Evolutionary conservation across 1,140 invertebrate genomes (phyloP).

Genomic region (Cyrtorhinus lividipennis): DNA sequence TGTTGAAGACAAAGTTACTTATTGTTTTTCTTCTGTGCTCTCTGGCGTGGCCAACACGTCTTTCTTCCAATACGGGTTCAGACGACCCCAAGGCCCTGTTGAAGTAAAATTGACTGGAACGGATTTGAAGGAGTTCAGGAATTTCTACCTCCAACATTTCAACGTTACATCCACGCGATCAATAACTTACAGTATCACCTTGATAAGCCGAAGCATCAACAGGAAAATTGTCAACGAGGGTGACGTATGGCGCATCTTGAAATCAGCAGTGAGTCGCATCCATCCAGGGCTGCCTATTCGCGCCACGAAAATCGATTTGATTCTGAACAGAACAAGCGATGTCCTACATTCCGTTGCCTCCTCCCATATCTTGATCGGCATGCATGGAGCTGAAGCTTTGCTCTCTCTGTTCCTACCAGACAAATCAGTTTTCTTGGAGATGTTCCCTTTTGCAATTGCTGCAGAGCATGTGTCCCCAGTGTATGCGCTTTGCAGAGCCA

Average conservation of each 20-base stretch:
- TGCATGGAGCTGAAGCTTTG: constrained; percentile 31
- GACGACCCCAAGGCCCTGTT: constrained; percentile 31
- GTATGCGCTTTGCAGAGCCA: constrained; percentile 30
- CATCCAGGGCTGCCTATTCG: no score
- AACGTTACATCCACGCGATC: background rate
- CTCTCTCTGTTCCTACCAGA: constrained; percentile 28
- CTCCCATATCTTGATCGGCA: constrained; percentile 29
- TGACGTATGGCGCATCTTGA: constrained; percentile 27
- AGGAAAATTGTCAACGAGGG: constrained; percentile 36
- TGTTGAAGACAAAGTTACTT: background rate
- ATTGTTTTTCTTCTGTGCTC: constrained; percentile 31
- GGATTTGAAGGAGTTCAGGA: constrained; percentile 23
- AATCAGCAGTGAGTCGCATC: constrained; percentile 15
- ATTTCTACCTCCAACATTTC: constrained; percentile 20
- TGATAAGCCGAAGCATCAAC: constrained; percentile 33
- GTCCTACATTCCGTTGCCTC: constrained; percentile 28
- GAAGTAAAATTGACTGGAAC: constrained; percentile 17
- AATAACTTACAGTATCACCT: constrained; percentile 19
- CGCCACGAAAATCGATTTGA: no score
- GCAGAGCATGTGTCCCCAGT: constrained; percentile 35
- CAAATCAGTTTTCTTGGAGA: constrained; percentile 27
- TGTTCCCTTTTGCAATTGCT: constrained; percentile 33
- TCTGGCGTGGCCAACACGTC: constrained; percentile 32
- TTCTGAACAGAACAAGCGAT: constrained; percentile 27
- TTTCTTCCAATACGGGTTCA: constrained; percentile 41